These are phyloP conservation scores for Pachypanchax playfairii DNA, from an alignment of 2,113 vertebrate genomes.

Conservation along the genomic window DNA sequence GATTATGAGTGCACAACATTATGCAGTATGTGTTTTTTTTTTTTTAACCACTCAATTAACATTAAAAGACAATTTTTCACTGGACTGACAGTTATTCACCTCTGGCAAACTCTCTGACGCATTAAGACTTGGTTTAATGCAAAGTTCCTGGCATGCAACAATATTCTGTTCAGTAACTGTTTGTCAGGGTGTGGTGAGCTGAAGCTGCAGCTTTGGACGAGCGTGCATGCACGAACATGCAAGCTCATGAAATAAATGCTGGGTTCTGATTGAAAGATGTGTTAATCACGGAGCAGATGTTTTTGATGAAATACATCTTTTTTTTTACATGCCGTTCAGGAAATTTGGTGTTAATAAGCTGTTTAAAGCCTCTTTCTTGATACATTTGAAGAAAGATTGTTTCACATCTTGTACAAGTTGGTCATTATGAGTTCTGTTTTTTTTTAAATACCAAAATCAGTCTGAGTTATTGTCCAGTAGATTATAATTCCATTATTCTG, in stretches of 20 bases:
- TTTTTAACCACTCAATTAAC: slow-evolving; percentile 14
- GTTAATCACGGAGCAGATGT: slow-evolving; percentile 4
- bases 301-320: background rate
- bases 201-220: slow-evolving; percentile 29
- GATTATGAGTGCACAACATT: slow-evolving; percentile 2
- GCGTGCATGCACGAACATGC: slow-evolving; percentile 41
- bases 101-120: slow-evolving; percentile 26
- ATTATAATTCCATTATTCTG: background rate
- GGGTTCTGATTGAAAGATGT: slow-evolving; percentile 18
- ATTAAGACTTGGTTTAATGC: slow-evolving; percentile 23
- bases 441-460: no score
- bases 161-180: slow-evolving; percentile 18
- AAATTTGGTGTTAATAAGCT: no score
- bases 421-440: no score
- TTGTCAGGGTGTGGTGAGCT: slow-evolving; percentile 50
- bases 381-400: no score
- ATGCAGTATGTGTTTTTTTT: slow-evolving; percentile 10
- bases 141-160: slow-evolving; percentile 35
- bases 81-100: slow-evolving; percentile 28
- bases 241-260: slow-evolving; percentile 13
- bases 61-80: slow-evolving; percentile 2
- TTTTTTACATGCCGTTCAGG: background rate
- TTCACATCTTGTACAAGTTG: no score
- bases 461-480: background rate
- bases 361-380: no score